Evolutionary conservation across 2,797 vertebrate species (phyloP), one percentile per base, ranked within the genome.

Genomic region (Chaenodraco wilsoni): DNA sequence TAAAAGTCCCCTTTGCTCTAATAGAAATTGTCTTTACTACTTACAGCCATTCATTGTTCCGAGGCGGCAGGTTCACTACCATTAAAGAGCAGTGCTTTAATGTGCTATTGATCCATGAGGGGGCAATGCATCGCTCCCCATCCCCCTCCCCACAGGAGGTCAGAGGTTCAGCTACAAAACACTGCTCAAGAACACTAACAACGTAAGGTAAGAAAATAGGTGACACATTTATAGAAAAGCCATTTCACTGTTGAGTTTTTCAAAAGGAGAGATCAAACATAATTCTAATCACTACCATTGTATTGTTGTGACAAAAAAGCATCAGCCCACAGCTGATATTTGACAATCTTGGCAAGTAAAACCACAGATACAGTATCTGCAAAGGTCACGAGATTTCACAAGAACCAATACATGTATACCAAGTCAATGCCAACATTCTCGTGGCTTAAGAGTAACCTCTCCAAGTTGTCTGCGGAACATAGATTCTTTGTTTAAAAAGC

Each of bases 31-130:
- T 51, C 6, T 72, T 62, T 51, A 51, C 69, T 4, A 51, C n/a
- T 51, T 27, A 31, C 17, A 37, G 31, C 43, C 15, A 66, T 57
- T 71, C 7, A 65, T 23, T 55, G 44, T 65, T 23, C 31, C 2
- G 41, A 61, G 51, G 15, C n/a, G 12, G 19, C 44, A n/a, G 27
- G 45, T 12, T 21, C 21, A 61, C 59, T 19, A 10, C 44, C 21
- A 31, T 40, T 31, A 23, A 41, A 14, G 54, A n/a, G 9, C 19
- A 9, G 10, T 63, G n/a, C 43, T 50, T 49, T 57, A 77, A 69
- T 73, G 10, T 15, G 31, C 17, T 68, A 51, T 67, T 65, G 65
- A 84, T 59, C 72, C 68, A 57, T 8, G 6, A 13, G 13, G 59
- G 44, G 58, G 21, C 66, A 65, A 78, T 23, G 9, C 23, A 65